Evolutionary conservation across 2,113 vertebrate genomes (phyloP), one percentile per base, ranked within the genome.

Genomic region (Colaptes auratus): DNA sequence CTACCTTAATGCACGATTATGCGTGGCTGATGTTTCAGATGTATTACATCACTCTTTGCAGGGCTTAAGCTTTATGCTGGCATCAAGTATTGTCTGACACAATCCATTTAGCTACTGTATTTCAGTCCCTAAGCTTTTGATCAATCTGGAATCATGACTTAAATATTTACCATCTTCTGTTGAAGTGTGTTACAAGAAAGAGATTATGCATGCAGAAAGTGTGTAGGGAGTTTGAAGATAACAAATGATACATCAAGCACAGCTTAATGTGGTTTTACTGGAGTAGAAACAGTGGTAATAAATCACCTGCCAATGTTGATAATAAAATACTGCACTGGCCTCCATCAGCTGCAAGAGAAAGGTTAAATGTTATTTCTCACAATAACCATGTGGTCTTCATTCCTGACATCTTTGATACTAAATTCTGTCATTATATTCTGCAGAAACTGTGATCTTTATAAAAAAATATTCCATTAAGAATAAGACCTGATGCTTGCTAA

Each of bases 221-320:
- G 97, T 96, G 67, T 81, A 69, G 91, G 58, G 87, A 94, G 70
- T 63, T 82, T 81, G 93, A 98, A 97, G 97, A 98, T 98, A 98
- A 98, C 97, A 98, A 98, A 98, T 97, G 97, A 98, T 96, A 96
- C 83, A 97, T 97, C 82, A 78, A 96, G 96, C 90, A 91, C 75
- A 96, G 94, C 95, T 95, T 98, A 98, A 98, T 97, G 97, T 97
- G 97, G 95, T 98, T 98, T 98, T 98, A 97, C 98, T 98, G 96
- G 97, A 97, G 97, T 98, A 98, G 98, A 98, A 98, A 97, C 97
- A 96, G 96, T 95, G 91, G 96, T 97, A 98, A 98, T 98, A 98
- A 98, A 98, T 98, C 98, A 98, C 83, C 95, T 98, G 98, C 96
- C 97, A 97, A 59, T 96, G 97, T 81, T 98, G 97, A 98, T 98